A percentile compares a stretch with the other conserved stretches of the same genome.
Evolutionary conservation across 2,888 invertebrate genomes (phyloP).

Genomic region (Drosophila paramelanica): DNA sequence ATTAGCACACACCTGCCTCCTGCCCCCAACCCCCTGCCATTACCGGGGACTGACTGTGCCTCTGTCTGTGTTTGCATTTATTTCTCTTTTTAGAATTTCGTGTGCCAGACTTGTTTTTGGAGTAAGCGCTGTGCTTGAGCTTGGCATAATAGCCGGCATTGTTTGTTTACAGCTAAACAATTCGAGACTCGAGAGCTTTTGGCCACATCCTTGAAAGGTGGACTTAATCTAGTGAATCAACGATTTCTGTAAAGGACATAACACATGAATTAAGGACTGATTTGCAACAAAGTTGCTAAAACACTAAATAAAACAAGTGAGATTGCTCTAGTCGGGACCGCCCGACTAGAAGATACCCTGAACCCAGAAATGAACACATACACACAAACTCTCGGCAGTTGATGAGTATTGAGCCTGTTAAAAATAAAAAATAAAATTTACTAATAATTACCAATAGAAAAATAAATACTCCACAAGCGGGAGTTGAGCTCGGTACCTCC

Average conservation of each 20-base stretch:
- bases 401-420: too few species aligned
- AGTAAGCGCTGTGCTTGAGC: constrained; percentile 11
- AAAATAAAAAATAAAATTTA: too few species aligned
- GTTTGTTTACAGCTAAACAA: constrained; percentile 7
- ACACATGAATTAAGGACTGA: too few species aligned
- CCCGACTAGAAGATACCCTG: too few species aligned
- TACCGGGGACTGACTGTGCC: neutral
- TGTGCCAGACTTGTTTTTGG: constrained; percentile 31
- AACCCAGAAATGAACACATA: too few species aligned
- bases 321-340: too few species aligned
- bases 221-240: constrained; percentile 2
- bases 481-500: too few species aligned
- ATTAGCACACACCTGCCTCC: constrained; percentile 50
- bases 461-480: too few species aligned
- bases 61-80: neutral
- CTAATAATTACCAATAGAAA: too few species aligned
- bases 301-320: too few species aligned
- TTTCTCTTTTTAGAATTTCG: constrained; percentile 17
- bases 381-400: too few species aligned
- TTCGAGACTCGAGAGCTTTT: constrained; percentile 8
- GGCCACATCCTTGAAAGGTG: neutral
- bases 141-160: constrained; percentile 9
- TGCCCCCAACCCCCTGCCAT: neutral
- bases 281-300: too few species aligned
- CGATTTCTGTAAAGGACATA: neutral